Conservation (phyloP, 2,888 invertebrate species). For the Sisyra nigra region DNA sequence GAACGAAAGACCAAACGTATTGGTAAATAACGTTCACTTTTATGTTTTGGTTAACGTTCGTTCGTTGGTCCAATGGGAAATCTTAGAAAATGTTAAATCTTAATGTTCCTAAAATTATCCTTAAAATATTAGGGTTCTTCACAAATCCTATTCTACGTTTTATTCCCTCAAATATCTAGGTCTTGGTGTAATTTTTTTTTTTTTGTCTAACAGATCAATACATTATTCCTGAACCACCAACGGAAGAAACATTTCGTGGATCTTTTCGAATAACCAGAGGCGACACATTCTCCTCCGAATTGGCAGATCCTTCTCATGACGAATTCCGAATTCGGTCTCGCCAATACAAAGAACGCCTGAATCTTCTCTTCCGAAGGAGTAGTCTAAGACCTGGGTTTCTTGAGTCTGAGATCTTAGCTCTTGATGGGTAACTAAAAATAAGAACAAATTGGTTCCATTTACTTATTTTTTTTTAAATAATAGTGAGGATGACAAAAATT, state of each 20-base stretch:
- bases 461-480: conserved; percentile 7
- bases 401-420: conserved; percentile 63
- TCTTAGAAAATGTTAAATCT: too few species aligned
- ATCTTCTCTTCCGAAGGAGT: conserved; percentile 56
- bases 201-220: too few species aligned
- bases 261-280: conserved; percentile 56
- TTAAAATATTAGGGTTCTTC: too few species aligned
- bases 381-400: conserved; percentile 59
- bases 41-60: too few species aligned
- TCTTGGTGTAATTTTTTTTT: too few species aligned
- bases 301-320: conserved; percentile 48
- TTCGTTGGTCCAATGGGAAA: too few species aligned
- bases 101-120: too few species aligned
- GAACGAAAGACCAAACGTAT: too few species aligned
- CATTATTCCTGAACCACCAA: conserved; percentile 50
- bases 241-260: conserved; percentile 69
- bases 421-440: conserved; percentile 58
- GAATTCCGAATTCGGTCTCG: conserved; percentile 57
- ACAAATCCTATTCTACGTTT: too few species aligned
- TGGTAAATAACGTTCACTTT: too few species aligned
- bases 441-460: neutral
- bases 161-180: too few species aligned
- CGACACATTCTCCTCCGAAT: conserved; percentile 49
- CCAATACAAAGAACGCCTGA: conserved; percentile 59
- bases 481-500: conserved; percentile 49